phyloP scores from a whole-genome alignment of 2,113 vertebrate species.

The Gulo gulo region DNA sequence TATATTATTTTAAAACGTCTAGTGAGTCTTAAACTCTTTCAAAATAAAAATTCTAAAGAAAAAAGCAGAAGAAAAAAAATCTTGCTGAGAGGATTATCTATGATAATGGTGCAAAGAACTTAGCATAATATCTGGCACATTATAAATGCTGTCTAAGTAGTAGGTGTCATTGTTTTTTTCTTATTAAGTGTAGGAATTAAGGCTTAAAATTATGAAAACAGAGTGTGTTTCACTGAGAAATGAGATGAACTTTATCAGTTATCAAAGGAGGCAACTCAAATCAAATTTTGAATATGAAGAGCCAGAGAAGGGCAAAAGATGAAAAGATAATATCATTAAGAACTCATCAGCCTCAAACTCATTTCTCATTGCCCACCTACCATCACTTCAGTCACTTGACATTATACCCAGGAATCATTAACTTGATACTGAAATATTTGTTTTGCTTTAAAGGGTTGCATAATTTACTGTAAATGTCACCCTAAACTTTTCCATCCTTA shows the following conservation, averaged over 20 bases:
- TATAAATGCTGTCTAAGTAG: neutral
- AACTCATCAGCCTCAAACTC: constrained; percentile 13
- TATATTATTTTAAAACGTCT: neutral
- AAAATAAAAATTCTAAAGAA: neutral
- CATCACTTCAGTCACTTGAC: constrained; percentile 34
- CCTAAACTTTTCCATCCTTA: constrained; percentile 30
- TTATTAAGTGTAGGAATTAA: neutral
- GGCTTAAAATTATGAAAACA: constrained; percentile 10
- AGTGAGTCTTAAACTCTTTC: neutral
- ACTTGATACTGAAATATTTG: constrained; percentile 5
- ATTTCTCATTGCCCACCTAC: constrained; percentile 29
- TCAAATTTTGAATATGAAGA: constrained; percentile 40
- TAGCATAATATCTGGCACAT: neutral
- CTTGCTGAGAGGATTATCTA: neutral
- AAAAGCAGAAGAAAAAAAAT: neutral
- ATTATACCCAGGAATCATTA: constrained; percentile 34
- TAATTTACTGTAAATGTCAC: constrained; percentile 55
- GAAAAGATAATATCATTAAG: neutral
- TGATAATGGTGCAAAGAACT: neutral
- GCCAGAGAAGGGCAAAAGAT: constrained; percentile 16
- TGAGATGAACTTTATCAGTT: neutral
- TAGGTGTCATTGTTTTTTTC: constrained; percentile 11
- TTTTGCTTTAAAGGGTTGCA: constrained; percentile 32
- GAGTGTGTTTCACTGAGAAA: neutral
- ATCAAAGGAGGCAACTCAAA: neutral